Base-by-base conservation (phyloP, 2,113 vertebrate genomes). In the Scartelaos histophorus region DNA sequence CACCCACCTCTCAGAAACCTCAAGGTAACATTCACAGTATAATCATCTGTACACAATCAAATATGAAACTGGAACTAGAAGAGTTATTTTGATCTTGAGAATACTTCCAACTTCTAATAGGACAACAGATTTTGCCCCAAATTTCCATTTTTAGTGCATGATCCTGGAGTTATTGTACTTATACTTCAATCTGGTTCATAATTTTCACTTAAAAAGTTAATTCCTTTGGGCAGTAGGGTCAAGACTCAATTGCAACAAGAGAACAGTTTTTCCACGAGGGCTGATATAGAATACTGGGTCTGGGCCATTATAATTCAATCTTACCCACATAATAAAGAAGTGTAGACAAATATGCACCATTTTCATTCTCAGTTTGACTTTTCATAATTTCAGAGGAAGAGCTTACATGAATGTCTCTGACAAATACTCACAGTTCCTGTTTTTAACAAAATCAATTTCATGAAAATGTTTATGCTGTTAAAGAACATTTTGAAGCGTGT, bases 1-100 rank as follows among this genome's bases (percentile, higher is more conserved):
- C 88, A 24, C 86, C 90, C 64, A 81, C 83, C 62, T 78, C 93
- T 76, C 92, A 94, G 91, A 97, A 95, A 91, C 94, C 95, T 85
- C 93, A 94, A 95, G 95, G 95, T 94, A 93, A 85, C 61, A 38
- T 3, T 7, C 43, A 66, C 45, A n/a, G 10, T 35, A 1, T 19
- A 66, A 70, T 66, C 16, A 69, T 29, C 11, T 34, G 71, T 56
- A 22, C 29, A 62, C 60, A 38, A 54, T 54, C 51, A 35, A 34
- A 3, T 6, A 25, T 58, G 22, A 58, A 22, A 29, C 29, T 29
- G 29, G 29, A 29, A 29, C 29, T 29, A 29, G 29, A 29, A 29
- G 29, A 29, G 29, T 29, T 29, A 29, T 29, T 29, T 29, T 2
- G 4, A 29, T 29, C 29, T 29, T 2, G 29, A 29, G 29, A 29